These are phyloP conservation scores for Epizoanthus illoricatus DNA, from an alignment of 92 coral and sea anemone genomes.

Conservation along the genomic window DNA sequence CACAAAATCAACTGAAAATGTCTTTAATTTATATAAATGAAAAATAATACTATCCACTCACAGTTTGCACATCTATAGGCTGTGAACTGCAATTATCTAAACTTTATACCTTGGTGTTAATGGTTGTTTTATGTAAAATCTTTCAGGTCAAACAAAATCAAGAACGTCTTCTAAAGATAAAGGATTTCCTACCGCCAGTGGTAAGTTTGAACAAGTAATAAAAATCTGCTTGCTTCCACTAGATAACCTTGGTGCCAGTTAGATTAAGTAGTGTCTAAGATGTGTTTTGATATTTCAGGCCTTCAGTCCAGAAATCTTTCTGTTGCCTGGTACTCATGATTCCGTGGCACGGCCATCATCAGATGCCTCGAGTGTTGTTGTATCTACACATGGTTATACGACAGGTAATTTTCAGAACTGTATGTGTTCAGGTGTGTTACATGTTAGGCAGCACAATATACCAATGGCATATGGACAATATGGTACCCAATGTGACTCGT, in stretches of 20 bases:
- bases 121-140: neutral
- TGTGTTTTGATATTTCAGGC: conserved; percentile 50
- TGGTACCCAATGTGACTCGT: too few species aligned
- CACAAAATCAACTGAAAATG: too few species aligned
- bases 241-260: too few species aligned
- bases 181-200: conserved; percentile 94
- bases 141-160: conserved; percentile 83
- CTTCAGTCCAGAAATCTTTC: conserved; percentile 82
- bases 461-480: too few species aligned
- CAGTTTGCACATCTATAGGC: too few species aligned
- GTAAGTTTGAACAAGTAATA: conserved; percentile 47
- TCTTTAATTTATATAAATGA: too few species aligned
- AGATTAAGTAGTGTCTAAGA: neutral
- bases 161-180: conserved; percentile 73
- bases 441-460: too few species aligned
- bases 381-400: conserved; percentile 81
- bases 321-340: conserved; percentile 83
- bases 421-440: neutral
- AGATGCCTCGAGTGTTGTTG: conserved; percentile 65
- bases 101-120: neutral
- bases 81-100: too few species aligned
- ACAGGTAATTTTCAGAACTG: conserved; percentile 61
- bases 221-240: neutral
- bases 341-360: conserved; percentile 71
- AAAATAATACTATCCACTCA: too few species aligned